A percentile compares a stretch with the other conserved stretches of the same genome.
Conservation (phyloP, 2,888 invertebrate genomes). For the Eucera pruinosa region DNA sequence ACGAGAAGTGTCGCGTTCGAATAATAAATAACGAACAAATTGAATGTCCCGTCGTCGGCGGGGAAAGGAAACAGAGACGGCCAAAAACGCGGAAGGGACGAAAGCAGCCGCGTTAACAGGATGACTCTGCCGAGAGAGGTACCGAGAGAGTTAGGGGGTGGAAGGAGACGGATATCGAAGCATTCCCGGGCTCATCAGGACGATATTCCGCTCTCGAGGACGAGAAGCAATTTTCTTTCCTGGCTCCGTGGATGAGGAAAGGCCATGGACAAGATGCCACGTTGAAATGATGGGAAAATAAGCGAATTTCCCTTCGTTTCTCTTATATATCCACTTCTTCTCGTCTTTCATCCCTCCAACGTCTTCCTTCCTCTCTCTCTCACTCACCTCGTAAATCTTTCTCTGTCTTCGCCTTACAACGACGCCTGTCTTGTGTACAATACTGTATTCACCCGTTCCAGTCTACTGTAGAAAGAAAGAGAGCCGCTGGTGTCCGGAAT, state of each 20-base stretch:
- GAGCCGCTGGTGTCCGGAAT: conserved; percentile 42
- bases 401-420: neutral
- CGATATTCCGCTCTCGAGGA: conserved; percentile 80
- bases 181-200: conserved; percentile 80
- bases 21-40: conserved; percentile 66
- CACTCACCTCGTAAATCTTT: neutral
- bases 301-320: conserved; percentile 81
- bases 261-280: conserved; percentile 81
- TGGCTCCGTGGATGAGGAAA: conserved; percentile 79
- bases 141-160: neutral
- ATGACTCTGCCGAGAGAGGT: conserved; percentile 32
- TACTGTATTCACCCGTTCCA: neutral
- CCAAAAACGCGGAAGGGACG: conserved; percentile 51
- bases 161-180: conserved; percentile 69
- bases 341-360: conserved; percentile 28
- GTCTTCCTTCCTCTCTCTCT: conserved; percentile 9
- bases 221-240: conserved; percentile 83
- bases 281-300: conserved; percentile 83
- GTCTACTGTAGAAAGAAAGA: neutral
- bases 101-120: conserved; percentile 38
- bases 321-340: conserved; percentile 66
- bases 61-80: conserved; percentile 33
- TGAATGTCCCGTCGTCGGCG: conserved; percentile 56
- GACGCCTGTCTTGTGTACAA: conserved; percentile 31
- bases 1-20: conserved; percentile 49